Base-by-base conservation (phyloP, 2,797 vertebrate genomes). In the Crocidura indochinensis region DNA sequence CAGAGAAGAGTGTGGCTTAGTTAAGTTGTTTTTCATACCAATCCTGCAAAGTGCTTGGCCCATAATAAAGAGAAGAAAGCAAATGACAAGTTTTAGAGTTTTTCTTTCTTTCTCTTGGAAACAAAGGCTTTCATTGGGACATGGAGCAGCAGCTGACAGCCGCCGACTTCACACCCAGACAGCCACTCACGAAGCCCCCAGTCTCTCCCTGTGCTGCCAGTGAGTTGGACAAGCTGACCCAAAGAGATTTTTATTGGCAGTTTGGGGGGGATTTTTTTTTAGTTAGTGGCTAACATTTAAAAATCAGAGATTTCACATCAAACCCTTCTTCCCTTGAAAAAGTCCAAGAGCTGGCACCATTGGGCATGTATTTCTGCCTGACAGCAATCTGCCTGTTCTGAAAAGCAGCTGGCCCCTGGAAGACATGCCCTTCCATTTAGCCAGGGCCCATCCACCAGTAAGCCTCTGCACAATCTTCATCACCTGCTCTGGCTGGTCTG, bases 301-400 rank as follows among this genome's bases (percentile, higher is more conserved):
- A 95, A 95, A 92, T 90, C 83, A 93, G 65, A 89, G 47, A 94
- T 86, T 93, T 95, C 91, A 95, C 87, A 92, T 92, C 85, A 93
- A 95, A 93, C 65, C 71, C 62, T 65, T 62, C 82, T 92, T 92
- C 72, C 92, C 56, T 93, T 90, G 62, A 91, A 94, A 95, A 90
- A 81, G 82, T 84, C 17, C 65, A 88, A 91, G 76, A 91, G 29
- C 53, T 93, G 91, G 94, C 91, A 92, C 83, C 83, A 51, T 24
- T 24, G 31, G 77, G 8, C 86, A 65, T 46, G 24, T 88, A 92
- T 92, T 90, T 95, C 88, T 94, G 69, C 91, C 72, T 53, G 2
- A 73, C 51, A 74, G 82, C 85, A 92, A 94, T 91, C 94, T 96
- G 96, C 92, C 94, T 83, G 72, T 82, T 89, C 85, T 78, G 60